These are phyloP conservation scores for Pseudomyrmex gracilis DNA, from an alignment of 1,140 invertebrate genomes.

Conservation along the genomic window DNA sequence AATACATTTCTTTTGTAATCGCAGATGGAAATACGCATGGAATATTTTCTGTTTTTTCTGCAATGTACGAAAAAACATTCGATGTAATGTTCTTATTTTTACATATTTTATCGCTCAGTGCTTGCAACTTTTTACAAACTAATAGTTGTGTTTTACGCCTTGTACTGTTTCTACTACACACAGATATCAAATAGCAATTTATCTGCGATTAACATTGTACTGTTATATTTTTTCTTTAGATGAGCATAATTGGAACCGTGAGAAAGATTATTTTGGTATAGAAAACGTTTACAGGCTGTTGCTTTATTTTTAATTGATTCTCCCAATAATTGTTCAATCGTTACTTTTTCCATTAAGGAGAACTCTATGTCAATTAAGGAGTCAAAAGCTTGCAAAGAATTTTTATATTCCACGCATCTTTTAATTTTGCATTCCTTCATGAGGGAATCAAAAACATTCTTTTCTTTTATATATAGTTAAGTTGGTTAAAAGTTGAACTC, in stretches of 20 bases:
- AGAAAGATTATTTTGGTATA: neutral
- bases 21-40: neutral
- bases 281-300: neutral
- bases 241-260: neutral
- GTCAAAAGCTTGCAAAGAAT: neutral
- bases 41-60: neutral
- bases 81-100: neutral
- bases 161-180: neutral
- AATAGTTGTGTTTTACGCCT: neutral
- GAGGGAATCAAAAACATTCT: neutral
- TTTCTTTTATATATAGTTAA: neutral
- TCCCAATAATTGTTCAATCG: neutral
- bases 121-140: neutral
- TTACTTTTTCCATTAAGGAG: neutral
- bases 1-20: too few relatives aligned
- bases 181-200: neutral
- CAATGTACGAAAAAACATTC: neutral
- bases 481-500: neutral
- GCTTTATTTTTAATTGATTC: constrained; percentile 1
- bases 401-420: neutral
- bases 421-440: neutral
- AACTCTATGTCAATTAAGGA: neutral
- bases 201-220: neutral
- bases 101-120: neutral
- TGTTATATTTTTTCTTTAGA: neutral